These are phyloP conservation scores for Drosophila pachea DNA, from an alignment of 1,140 invertebrate genomes.

Conservation along the genomic window DNA sequence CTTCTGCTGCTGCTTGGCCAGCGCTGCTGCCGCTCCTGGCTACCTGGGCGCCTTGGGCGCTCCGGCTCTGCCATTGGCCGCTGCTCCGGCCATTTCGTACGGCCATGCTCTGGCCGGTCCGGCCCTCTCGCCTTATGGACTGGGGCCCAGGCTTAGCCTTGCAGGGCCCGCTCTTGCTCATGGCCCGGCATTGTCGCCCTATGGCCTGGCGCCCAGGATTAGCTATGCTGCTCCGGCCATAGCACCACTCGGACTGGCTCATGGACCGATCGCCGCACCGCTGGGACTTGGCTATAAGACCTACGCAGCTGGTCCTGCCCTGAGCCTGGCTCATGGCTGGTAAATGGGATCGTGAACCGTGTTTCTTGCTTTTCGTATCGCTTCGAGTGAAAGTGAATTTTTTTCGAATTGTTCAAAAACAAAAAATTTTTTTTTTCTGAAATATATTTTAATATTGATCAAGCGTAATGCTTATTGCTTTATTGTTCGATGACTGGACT, in stretches of 20 bases:
- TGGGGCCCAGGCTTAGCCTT: slow-evolving; percentile 47
- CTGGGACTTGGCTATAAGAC: slow-evolving; percentile 55
- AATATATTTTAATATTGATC: slow-evolving; percentile 30
- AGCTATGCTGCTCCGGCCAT: slow-evolving; percentile 54
- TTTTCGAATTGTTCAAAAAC: slow-evolving; percentile 21
- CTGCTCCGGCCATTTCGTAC: slow-evolving; percentile 53
- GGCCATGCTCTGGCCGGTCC: slow-evolving; percentile 38
- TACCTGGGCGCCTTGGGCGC: slow-evolving; percentile 54
- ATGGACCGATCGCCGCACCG: slow-evolving; percentile 24
- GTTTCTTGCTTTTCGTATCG: slow-evolving; percentile 21
- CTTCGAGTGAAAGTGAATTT: slow-evolving; percentile 27
- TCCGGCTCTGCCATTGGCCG: slow-evolving; percentile 35
- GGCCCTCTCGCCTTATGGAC: slow-evolving; percentile 45
- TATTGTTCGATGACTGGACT: slow-evolving; percentile 15
- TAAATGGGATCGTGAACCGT: slow-evolving; percentile 24
- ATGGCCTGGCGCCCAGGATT: slow-evolving; percentile 35
- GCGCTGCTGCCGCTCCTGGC: slow-evolving; percentile 68
- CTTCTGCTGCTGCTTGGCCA: slow-evolving; percentile 60
- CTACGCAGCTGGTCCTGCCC: slow-evolving; percentile 33
- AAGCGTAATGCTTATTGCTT: slow-evolving; percentile 15
- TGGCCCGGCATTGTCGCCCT: slow-evolving; percentile 14
- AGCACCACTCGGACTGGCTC: slow-evolving; percentile 11
- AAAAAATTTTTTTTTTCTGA: not conserved
- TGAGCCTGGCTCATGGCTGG: slow-evolving; percentile 67
- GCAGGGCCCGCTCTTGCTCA: slow-evolving; percentile 51